These are phyloP conservation scores for Lynx canadensis DNA, from an alignment of 2,113 vertebrate genomes.

Conservation along the genomic window DNA sequence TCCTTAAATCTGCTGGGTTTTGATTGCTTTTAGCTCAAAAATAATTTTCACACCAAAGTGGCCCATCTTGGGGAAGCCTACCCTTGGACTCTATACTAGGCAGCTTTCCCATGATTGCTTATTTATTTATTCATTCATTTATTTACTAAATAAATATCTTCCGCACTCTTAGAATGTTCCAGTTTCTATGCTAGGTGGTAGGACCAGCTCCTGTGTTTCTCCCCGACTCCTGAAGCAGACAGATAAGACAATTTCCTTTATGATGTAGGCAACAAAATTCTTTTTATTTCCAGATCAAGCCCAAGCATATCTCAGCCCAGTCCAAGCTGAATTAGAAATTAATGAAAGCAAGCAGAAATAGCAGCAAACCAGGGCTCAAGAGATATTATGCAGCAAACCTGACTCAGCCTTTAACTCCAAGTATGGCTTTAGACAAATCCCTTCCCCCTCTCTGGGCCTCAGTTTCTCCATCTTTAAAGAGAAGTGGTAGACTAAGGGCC, in stretches of 20 bases:
- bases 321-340: not conserved
- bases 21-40: not conserved
- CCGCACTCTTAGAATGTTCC: not conserved
- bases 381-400: not conserved
- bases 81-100: not conserved
- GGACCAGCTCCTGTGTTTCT: not conserved
- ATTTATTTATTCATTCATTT: conserved; percentile 24
- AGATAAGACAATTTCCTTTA: not conserved
- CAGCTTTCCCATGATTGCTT: not conserved
- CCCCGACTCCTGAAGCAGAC: not conserved
- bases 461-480: conserved; percentile 4
- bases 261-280: not conserved
- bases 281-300: conserved; percentile 47
- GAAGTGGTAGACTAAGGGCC: not conserved
- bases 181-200: not conserved
- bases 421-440: not conserved
- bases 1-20: not conserved
- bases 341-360: conserved; percentile 26
- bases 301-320: not conserved
- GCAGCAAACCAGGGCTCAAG: not conserved
- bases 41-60: not conserved
- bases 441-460: not conserved
- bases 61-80: not conserved
- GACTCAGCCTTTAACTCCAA: not conserved
- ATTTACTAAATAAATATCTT: not conserved